Evolutionary conservation across 2,888 invertebrate species (phyloP), one percentile per base, ranked within the genome.

Genomic region (Megalurothrips usitatus): DNA sequence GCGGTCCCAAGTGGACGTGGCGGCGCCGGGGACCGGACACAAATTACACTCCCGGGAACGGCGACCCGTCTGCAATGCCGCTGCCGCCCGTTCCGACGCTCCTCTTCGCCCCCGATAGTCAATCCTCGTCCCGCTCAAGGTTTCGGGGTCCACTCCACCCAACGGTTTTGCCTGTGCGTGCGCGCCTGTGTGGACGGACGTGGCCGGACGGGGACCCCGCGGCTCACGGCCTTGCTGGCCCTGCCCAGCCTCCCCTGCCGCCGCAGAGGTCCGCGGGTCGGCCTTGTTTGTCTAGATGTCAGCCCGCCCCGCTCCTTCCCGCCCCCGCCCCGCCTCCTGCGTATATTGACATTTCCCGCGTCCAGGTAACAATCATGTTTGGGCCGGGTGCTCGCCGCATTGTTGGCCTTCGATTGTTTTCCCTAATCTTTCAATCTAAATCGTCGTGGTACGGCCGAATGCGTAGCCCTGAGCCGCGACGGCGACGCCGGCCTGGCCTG

Each of bases 341-440:
- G 14, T 58, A 17, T 17, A 19, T 17, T 52, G 52, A 19, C 19
- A 19, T 52, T 43, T 43, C 6, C 34, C 34, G 34, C 6, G 58
- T 19, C 19, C 58, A 58, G 58, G 58, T 58, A 58, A 58, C 58
- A 58, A 58, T 58, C 58, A 58, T 58, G 58, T 58, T 58, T 58
- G 58, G 58, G 19, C 58, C 19, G 58, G 19, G 19, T 58, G 58
- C 19, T 17, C 58, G 14, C 58, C 58, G 58, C 58, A 58, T 58
- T 58, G 58, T 58, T 58, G 58, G 58, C 58, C 58, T 58, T 58
- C 58, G 58, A 58, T 58, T 58, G 58, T 58, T 58, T 58, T 58
- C 58, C 58, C 58, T 58, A 58, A 58, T 58, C 58, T 58, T 58
- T 58, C 58, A 14, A 58, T 58, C 58, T 58, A 58, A 58, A 58